Percentiles rank a stretch among this genome's conserved stretches.
Conservation (phyloP, 2,113 vertebrate genomes). For the Sinocyclocheilus anshuiensis region DNA sequence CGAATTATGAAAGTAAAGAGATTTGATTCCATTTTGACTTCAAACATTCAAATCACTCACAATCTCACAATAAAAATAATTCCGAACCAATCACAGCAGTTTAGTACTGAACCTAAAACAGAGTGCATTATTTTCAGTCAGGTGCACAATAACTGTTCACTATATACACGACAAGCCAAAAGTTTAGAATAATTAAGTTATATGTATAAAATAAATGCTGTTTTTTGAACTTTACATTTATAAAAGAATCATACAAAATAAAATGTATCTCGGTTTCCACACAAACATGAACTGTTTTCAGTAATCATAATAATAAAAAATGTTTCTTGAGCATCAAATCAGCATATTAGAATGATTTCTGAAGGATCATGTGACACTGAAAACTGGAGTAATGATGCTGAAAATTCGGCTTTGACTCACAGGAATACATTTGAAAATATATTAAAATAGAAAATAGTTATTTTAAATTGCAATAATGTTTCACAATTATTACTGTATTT, state of each 20-base stretch:
- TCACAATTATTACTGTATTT: neutral
- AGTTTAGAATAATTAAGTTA: neutral
- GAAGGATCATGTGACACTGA: neutral
- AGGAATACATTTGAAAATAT: neutral
- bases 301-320: neutral
- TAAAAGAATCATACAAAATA: neutral
- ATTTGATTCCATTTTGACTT: neutral
- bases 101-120: neutral
- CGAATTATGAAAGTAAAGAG: neutral
- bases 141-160: neutral
- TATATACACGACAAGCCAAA: too few relatives aligned
- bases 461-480: neutral
- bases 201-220: neutral
- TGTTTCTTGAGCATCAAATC: neutral
- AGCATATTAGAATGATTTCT: neutral
- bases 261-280: neutral
- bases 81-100: neutral
- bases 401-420: neutral
- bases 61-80: neutral
- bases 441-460: neutral
- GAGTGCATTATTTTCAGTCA: slow-evolving; percentile 2
- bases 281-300: neutral
- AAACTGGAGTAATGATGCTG: neutral
- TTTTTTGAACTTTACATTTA: neutral
- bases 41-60: neutral